Evolutionary conservation across 2,113 vertebrate species (phyloP), one percentile per base, ranked within the genome.

Genomic region (Fulica atra): DNA sequence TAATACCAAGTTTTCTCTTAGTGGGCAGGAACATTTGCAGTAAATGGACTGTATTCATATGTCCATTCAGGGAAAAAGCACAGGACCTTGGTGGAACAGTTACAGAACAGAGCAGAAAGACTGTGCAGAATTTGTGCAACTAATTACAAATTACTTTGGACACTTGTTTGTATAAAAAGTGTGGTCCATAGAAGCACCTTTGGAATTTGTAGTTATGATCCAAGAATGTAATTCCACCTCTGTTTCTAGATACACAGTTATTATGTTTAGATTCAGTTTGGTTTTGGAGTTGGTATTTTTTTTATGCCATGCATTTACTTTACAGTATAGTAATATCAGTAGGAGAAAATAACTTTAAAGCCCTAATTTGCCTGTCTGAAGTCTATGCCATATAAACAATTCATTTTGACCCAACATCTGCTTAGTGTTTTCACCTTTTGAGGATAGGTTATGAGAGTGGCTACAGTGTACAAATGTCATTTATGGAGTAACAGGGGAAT

Each of bases 361-460:
- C 31, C 79, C 70, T 71, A 61, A 66, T 92, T 94, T 86, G 42
- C 68, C 60, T 84, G 6, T 72, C 64, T 86, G 48, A 81, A 78
- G 40, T 51, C 29, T 57, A 16, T 76, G 70, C 29, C 23, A 8
- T 54, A 14, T 51, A 88, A 96, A n/a, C 31, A 73, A 60, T 76
- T 77, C 1, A 44, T 71, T 93, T 86, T 77, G 60, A 81, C 29
- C 38, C 31, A 65, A 90, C 82, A 92, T 94, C 88, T 96, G 90
- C 61, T 86, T 92, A 84, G 48, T 50, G 86, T 95, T 95, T 93
- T 93, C 92, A 84, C 88, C 65, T 93, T 95, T 81, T 74, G 42
- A 72, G 33, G 71, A 74, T 1, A 40, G 16, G 21, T 69, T 78
- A 36, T 96, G 94, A 86, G 60, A 76, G 38, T 26, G 84, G 33